Base-by-base conservation (phyloP, 2,797 vertebrate genomes). In the Hippoglossus hippoglossus region DNA sequence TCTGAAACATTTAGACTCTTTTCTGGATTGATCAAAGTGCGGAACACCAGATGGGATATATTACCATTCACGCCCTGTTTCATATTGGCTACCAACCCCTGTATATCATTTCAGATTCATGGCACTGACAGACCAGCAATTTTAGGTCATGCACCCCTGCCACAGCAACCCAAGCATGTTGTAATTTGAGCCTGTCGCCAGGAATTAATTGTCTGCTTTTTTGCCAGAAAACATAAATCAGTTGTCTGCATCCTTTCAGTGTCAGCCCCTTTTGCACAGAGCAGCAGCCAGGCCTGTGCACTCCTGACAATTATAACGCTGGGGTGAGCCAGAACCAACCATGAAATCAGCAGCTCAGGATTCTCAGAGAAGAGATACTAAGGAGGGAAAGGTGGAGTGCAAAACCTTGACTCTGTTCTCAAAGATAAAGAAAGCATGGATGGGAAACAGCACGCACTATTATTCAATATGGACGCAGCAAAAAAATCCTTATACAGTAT, bases 191-290 rank as follows among this genome's bases (percentile, higher is more conserved):
- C 73, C 67, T 11, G 53, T 85, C 24, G 56, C 75, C 77, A 80
- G 79, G 82, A 84, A 85, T 89, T 91, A 93, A 92, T 93, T 88
- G 87, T 89, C 79, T 75, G 61, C 69, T 75, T 90, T 91, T 90
- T 91, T 82, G 74, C 84, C 87, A 91, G 70, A 87, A 87, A 84
- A 76, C 84, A 93, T 92, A 89, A 92, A 92, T 93, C 88, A 89
- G 63, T 62, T 67, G 73, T 80, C 82, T 77, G 69, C 77, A 72
- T 90, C 80, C 69, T 85, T 80, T 82, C 71, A 64, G 66, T 77
- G 58, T 68, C 77, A 68, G 53, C 52, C 18, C 16, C 49, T 57
- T 50, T 81, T 60, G 72, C 66, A 71, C 65, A 71, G 79, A 80
- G 75, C 71, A 66, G 60, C 64, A 39, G 63, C 18, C 11, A 25